Percentiles rank a stretch among this genome's conserved stretches.
Evolutionary conservation across 1,140 invertebrate species (phyloP).

Genomic region (Atta texana): DNA sequence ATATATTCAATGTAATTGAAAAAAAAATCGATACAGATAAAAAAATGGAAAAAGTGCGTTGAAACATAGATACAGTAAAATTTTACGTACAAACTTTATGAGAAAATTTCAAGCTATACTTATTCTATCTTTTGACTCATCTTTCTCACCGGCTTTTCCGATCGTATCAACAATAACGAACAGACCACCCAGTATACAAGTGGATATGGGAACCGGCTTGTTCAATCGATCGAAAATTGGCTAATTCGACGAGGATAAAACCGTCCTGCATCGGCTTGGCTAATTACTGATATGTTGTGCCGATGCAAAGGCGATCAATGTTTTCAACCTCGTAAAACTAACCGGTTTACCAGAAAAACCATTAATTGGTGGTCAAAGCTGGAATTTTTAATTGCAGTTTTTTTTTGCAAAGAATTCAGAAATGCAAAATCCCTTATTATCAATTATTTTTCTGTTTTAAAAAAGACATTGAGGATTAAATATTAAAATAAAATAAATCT

Average conservation of each 20-base stretch:
- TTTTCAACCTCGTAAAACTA: slow-evolving; percentile 37
- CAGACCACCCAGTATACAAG: background rate
- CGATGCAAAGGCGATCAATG: slow-evolving; percentile 45
- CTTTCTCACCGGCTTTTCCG: background rate
- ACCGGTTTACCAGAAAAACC: slow-evolving; percentile 24
- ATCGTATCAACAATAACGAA: background rate
- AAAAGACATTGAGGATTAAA: background rate
- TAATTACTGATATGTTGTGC: slow-evolving; percentile 56
- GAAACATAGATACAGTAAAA: background rate
- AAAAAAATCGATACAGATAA: background rate
- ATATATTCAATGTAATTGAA: too few relatives aligned
- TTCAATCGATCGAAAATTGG: slow-evolving; percentile 75
- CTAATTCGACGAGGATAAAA: slow-evolving; percentile 67
- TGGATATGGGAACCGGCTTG: slow-evolving; percentile 49
- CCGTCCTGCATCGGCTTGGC: slow-evolving; percentile 38
- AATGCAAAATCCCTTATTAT: background rate
- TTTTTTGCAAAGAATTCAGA: background rate
- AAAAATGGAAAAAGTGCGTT: background rate
- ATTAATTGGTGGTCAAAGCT: background rate
- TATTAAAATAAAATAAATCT: background rate
- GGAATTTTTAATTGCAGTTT: background rate
- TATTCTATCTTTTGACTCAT: background rate
- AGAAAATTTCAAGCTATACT: background rate
- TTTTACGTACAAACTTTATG: background rate
- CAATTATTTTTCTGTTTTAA: background rate